Evolutionary conservation across 2,888 invertebrate species (phyloP).

Genomic region (Ametastegia equiseti): DNA sequence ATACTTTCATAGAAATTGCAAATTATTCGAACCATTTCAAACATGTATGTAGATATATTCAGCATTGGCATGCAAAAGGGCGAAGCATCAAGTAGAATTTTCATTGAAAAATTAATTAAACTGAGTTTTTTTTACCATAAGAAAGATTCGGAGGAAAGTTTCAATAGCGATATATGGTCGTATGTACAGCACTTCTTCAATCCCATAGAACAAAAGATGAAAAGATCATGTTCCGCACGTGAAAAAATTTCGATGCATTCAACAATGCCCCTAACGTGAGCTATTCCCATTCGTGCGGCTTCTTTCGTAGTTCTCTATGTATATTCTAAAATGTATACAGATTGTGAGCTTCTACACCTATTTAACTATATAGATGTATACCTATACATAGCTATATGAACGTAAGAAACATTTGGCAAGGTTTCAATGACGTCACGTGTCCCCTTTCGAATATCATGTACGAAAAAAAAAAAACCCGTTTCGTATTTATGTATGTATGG

Average conservation of each 20-base stretch:
- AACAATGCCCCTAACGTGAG: not conserved
- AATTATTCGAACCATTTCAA: not conserved
- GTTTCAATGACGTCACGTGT: conserved; percentile 37
- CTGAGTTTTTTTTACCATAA: not conserved
- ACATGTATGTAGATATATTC: not conserved
- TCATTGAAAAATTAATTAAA: not conserved
- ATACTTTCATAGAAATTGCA: no score
- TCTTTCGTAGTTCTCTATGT: not conserved
- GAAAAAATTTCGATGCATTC: not conserved
- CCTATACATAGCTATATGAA: not conserved
- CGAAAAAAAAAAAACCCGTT: conserved; percentile 45
- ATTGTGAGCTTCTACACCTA: conserved; percentile 23
- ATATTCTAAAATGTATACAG: no score
- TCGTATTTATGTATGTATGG: no score
- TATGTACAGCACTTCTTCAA: not conserved
- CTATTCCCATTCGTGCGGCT: not conserved
- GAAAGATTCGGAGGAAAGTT: not conserved
- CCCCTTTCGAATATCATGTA: conserved; percentile 30
- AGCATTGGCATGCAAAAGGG: not conserved
- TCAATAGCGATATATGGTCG: not conserved
- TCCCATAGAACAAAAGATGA: not conserved
- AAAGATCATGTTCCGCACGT: not conserved
- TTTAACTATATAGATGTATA: not conserved
- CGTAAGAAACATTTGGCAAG: conserved; percentile 27
- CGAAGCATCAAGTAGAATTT: not conserved